Base-by-base conservation (phyloP, 2,797 vertebrate species). In the Euphonia xanthogaster region DNA sequence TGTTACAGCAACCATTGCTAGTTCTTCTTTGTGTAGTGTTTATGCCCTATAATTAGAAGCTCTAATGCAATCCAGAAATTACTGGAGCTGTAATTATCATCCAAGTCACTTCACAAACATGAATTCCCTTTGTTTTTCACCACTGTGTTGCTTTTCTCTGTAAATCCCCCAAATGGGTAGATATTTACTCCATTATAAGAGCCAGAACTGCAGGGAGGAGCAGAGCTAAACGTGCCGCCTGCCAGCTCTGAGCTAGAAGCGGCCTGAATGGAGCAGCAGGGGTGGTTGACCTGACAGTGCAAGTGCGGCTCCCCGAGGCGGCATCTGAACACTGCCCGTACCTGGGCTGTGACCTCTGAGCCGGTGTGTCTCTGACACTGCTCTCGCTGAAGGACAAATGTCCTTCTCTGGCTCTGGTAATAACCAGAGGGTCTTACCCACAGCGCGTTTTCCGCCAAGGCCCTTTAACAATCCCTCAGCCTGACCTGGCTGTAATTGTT, bases 281-380 rank as follows among this genome's bases (percentile, higher is more conserved):
- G 60, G 33, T 2, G 17, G 57, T 0, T 39, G 68, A 61, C 39
- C 45, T 1, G 3, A 3, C 14, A 11, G 60, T 0, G 51, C 72
- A 16, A 4, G 25, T 20, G 39, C 44, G 16, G 42, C 50, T 54
- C 27, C 31, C 14, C 1, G 6, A 12, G 53, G 57, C 84, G 23
- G n/a, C 4, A 8, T 4, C 31, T 3, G 3, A 53, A 15, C 31
- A 2, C 24, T 8, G 33, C 37, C 66, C 1, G 0, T 7, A 11
- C 42, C 48, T 8, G 42, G 14, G 50, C 53, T 7, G 3, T 17
- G 22, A 20, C 35, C 48, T 28, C 25, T 2, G 13, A 8, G 73
- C 65, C 22, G 24, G 1, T 27, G 17, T 27, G 24, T 7, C 12
- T 4, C 71, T 19, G 74, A 5, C 39, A 16, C 33, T 6, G 57